A percentile compares a stretch with the other conserved stretches of the same genome.
These are phyloP conservation scores for Sphaeridia pumilis DNA, from an alignment of 2,888 invertebrate species.

Conservation along the genomic window DNA sequence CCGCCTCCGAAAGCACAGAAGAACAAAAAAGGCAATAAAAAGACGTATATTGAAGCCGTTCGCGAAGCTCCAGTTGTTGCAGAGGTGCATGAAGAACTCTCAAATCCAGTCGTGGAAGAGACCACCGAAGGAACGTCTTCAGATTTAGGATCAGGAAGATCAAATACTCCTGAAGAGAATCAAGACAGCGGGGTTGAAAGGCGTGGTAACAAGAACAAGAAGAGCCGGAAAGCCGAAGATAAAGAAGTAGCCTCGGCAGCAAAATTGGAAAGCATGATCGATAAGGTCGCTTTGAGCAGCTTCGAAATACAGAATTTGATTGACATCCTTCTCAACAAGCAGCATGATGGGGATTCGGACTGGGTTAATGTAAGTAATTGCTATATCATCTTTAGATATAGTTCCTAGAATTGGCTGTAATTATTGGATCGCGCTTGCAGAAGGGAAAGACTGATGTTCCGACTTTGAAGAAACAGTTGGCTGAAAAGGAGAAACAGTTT, in stretches of 20 bases:
- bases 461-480: slow-evolving; percentile 73
- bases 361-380: slow-evolving; percentile 63
- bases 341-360: slow-evolving; percentile 69
- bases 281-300: slow-evolving; percentile 68
- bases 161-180: slow-evolving; percentile 14
- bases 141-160: slow-evolving; percentile 10
- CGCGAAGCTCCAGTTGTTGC: slow-evolving; percentile 15
- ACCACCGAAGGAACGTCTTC: too few species aligned
- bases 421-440: slow-evolving; percentile 5
- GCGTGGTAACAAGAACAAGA: slow-evolving; percentile 5
- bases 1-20: slow-evolving; percentile 15
- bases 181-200: slow-evolving; percentile 2
- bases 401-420: background rate
- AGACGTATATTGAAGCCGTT: slow-evolving; percentile 1
- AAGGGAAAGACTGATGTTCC: slow-evolving; percentile 52
- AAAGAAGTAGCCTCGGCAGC: slow-evolving; percentile 50
- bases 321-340: slow-evolving; percentile 77
- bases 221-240: slow-evolving; percentile 43
- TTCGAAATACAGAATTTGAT: slow-evolving; percentile 80
- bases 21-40: slow-evolving; percentile 6
- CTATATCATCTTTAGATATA: too few species aligned
- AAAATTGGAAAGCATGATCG: slow-evolving; percentile 59
- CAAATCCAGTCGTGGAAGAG: slow-evolving; percentile 12
- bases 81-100: slow-evolving; percentile 18
- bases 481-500: slow-evolving; percentile 69